Evolutionary conservation across 2,888 invertebrate species (phyloP).

Genomic region (Metallyticus violacea): DNA sequence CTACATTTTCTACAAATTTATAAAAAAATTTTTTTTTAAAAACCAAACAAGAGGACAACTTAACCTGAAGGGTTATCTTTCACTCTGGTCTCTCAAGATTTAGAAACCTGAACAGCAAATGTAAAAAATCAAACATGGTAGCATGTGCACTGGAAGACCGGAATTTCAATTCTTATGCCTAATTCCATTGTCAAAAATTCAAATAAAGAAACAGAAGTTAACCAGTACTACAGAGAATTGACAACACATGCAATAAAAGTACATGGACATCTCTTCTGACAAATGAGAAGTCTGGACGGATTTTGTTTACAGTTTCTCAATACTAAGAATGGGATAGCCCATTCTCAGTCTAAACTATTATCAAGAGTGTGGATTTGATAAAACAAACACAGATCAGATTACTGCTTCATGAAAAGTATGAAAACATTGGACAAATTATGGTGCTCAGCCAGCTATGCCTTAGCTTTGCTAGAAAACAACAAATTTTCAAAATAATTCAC

Average conservation of each 20-base stretch:
- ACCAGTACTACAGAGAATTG: neutral
- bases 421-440: neutral
- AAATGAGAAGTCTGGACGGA: conserved; percentile 4
- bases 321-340: neutral
- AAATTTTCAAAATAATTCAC: neutral
- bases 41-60: neutral
- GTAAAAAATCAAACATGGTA: neutral
- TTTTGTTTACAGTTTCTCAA: neutral
- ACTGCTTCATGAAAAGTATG: neutral
- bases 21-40: neutral
- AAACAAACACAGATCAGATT: conserved; percentile 14
- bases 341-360: neutral
- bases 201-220: neutral
- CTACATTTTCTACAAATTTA: neutral
- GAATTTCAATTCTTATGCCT: neutral
- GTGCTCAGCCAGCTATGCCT: neutral
- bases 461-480: neutral
- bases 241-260: neutral
- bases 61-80: neutral
- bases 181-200: neutral
- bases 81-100: neutral
- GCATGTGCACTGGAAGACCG: neutral
- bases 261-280: neutral
- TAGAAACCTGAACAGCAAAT: neutral
- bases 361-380: neutral